These are phyloP conservation scores for Tapirus indicus DNA, from an alignment of 2,797 vertebrate species.

Conservation along the genomic window DNA sequence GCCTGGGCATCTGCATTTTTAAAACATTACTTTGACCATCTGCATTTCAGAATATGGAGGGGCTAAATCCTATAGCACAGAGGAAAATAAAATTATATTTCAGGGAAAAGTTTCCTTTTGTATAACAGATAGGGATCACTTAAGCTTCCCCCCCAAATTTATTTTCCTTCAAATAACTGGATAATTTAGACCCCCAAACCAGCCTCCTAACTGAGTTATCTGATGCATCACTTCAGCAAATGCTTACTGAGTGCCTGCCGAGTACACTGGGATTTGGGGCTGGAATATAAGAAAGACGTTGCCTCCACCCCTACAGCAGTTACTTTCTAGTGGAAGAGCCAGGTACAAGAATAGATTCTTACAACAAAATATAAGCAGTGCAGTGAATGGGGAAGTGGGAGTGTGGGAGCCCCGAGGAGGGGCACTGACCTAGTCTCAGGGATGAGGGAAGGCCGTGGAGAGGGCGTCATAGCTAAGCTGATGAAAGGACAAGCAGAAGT, in stretches of 20 bases:
- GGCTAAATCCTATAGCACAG: neutral
- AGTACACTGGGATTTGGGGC: neutral
- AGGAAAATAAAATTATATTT: neutral
- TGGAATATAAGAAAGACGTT: neutral
- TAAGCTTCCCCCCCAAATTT: neutral
- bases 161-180: neutral
- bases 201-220: neutral
- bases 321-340: neutral
- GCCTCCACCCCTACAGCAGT: accelerated
- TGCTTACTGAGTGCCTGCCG: neutral
- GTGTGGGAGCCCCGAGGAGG: accelerated
- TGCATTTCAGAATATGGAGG: neutral
- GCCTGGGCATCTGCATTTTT: neutral
- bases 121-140: neutral
- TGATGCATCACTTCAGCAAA: neutral
- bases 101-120: neutral
- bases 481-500: neutral
- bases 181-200: neutral
- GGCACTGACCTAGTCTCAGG: accelerated
- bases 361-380: accelerated
- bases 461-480: neutral
- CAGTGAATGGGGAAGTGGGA: neutral
- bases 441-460: accelerated
- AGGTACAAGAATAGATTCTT: neutral
- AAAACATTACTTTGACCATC: neutral